Percentiles rank a stretch among this genome's conserved stretches.
Conservation (phyloP, 2,888 invertebrate genomes). For the Metellina segmentata region DNA sequence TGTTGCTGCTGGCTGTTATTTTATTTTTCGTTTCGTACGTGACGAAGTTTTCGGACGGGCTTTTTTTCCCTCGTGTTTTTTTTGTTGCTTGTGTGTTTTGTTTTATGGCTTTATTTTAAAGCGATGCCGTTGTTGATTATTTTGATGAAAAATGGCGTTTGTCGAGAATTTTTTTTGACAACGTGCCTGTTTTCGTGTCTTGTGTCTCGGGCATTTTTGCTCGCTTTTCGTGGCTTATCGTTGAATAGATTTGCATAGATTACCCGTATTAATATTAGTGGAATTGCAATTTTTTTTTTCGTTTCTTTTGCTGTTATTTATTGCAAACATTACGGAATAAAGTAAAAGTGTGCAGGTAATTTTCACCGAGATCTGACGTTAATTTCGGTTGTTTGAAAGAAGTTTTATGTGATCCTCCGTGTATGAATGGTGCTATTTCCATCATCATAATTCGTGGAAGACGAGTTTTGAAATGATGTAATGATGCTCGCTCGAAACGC, state of each 20-base stretch:
- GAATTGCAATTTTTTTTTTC: not conserved
- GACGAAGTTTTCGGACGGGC: slow-evolving; percentile 26
- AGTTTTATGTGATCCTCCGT: too few species aligned
- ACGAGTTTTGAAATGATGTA: too few species aligned
- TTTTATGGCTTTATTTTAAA: slow-evolving; percentile 20
- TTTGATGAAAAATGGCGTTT: slow-evolving; percentile 29
- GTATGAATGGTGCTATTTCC: too few species aligned
- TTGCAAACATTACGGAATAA: too few species aligned
- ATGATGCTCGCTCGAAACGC: too few species aligned
- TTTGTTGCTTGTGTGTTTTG: too few species aligned
- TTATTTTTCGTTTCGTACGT: slow-evolving; percentile 43
- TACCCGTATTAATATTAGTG: not conserved
- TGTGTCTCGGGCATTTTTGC: not conserved
- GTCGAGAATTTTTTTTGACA: not conserved
- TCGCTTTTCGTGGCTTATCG: slow-evolving; percentile 6
- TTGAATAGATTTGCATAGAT: slow-evolving; percentile 16
- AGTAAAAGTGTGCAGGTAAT: too few species aligned
- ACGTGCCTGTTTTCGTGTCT: not conserved
- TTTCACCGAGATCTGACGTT: too few species aligned
- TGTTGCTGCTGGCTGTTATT: slow-evolving; percentile 14
- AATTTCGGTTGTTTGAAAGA: too few species aligned
- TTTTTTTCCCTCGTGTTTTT: slow-evolving; percentile 20
- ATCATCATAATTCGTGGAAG: too few species aligned
- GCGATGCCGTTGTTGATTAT: slow-evolving; percentile 13
- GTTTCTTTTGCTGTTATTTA: too few species aligned